Percentiles rank a stretch among this genome's conserved stretches.
phyloP scores from a whole-genome alignment of 37 sponge, comb jelly and placozoan species.

The Chondrilla cf. caribensis region DNA sequence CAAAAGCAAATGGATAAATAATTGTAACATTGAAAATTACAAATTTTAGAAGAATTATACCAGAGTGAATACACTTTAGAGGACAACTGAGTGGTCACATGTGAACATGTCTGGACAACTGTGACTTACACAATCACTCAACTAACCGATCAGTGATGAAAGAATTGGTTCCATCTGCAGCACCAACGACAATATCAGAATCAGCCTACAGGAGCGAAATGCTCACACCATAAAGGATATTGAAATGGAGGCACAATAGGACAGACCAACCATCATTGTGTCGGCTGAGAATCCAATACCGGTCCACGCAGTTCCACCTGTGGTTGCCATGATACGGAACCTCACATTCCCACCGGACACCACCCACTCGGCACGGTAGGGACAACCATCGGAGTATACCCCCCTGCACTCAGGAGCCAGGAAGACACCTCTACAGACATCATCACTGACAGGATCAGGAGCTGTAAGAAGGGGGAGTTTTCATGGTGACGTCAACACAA shows the following conservation, averaged over 20 bases:
- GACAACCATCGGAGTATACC: background rate
- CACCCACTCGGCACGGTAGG: constrained; percentile 13
- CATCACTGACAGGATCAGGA: constrained; percentile 10
- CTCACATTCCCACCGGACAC: constrained; percentile 5
- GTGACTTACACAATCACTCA: constrained; percentile 8
- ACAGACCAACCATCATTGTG: constrained; percentile 37
- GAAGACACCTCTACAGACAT: background rate
- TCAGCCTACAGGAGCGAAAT: constrained; percentile 12
- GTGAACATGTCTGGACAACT: constrained; percentile 36
- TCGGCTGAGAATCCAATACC: constrained; percentile 57
- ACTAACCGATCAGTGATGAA: constrained; percentile 45
- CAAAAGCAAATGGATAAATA: too few species aligned
- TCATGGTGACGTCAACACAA: too few species aligned
- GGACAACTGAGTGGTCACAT: too few species aligned
- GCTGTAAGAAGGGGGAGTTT: too few species aligned
- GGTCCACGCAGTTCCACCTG: constrained; percentile 24
- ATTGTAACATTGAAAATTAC: background rate
- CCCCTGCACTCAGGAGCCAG: background rate
- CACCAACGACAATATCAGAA: constrained; percentile 45
- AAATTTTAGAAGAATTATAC: too few species aligned
- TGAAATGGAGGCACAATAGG: background rate
- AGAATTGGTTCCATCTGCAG: constrained; percentile 15
- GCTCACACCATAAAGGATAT: background rate
- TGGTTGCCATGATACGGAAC: constrained; percentile 16
- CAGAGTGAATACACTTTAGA: too few species aligned